phyloP scores from a whole-genome alignment of 1,140 invertebrate species.

The Drosophila carrolli region DNA sequence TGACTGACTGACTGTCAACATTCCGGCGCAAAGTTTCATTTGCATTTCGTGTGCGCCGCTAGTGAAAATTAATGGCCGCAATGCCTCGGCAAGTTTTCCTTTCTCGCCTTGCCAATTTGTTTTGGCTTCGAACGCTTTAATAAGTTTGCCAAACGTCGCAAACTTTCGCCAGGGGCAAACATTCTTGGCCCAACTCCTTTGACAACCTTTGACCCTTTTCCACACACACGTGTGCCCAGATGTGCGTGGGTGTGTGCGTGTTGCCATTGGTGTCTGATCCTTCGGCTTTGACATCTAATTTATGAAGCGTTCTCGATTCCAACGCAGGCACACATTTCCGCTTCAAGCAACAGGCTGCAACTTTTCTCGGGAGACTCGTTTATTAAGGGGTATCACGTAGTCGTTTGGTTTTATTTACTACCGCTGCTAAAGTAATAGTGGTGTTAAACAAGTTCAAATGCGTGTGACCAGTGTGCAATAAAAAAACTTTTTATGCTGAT shows the following conservation, averaged over 20 bases:
- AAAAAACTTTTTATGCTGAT: conserved; percentile 2
- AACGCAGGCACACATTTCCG: conserved; percentile 4
- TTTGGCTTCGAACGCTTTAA: conserved; percentile 61
- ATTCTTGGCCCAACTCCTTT: conserved; percentile 46
- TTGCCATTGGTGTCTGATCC: conserved; percentile 55
- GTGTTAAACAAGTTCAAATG: conserved; percentile 12
- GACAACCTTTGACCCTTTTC: conserved; percentile 63
- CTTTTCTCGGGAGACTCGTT: conserved; percentile 10
- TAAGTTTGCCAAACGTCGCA: conserved; percentile 47
- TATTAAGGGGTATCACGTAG: conserved; percentile 38
- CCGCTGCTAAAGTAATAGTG: conserved; percentile 13
- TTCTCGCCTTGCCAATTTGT: conserved; percentile 42
- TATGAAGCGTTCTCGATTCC: conserved; percentile 67
- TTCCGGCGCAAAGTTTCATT: conserved; percentile 52
- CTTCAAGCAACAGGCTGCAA: conserved; percentile 42
- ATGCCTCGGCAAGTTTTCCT: conserved; percentile 46
- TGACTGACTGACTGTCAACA: conserved; percentile 36
- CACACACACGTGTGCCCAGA: conserved; percentile 7
- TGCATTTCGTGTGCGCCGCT: conserved; percentile 49
- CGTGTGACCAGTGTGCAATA: not conserved
- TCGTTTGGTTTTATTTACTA: conserved; percentile 36
- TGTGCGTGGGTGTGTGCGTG: conserved; percentile 10
- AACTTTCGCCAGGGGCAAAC: conserved; percentile 37
- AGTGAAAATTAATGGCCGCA: conserved; percentile 55
- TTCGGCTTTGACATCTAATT: conserved; percentile 74